These are phyloP conservation scores for Drosophila miranda DNA, from an alignment of 1,140 invertebrate genomes.

Conservation along the genomic window DNA sequence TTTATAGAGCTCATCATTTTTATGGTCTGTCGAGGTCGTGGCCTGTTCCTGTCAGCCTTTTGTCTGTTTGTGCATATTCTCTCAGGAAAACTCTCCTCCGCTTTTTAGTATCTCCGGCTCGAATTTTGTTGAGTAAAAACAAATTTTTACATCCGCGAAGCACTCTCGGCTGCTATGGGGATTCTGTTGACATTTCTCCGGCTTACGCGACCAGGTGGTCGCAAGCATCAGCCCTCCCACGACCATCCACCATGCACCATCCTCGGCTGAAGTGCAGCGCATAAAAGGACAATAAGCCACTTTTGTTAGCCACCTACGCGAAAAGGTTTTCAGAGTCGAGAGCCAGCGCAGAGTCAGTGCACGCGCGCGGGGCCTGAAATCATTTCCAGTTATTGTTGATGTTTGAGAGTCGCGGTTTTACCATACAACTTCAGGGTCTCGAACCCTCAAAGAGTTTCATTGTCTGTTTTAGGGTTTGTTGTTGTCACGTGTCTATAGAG, in stretches of 20 bases:
- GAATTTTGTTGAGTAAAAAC: slow-evolving; percentile 41
- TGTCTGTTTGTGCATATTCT: not conserved
- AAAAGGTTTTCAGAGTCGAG: slow-evolving; percentile 50
- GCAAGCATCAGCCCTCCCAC: not conserved
- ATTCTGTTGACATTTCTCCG: slow-evolving; percentile 67
- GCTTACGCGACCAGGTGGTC: slow-evolving; percentile 34
- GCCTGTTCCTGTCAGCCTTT: not conserved
- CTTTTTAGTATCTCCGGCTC: slow-evolving; percentile 15
- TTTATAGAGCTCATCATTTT: slow-evolving; percentile 71
- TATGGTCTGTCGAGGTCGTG: slow-evolving; percentile 27
- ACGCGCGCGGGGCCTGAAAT: slow-evolving; percentile 38
- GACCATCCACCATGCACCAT: slow-evolving; percentile 2
- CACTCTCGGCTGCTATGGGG: slow-evolving; percentile 47
- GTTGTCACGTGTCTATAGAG: slow-evolving; percentile 78
- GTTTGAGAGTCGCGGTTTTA: slow-evolving; percentile 68
- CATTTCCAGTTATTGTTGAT: slow-evolving; percentile 69
- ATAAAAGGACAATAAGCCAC: slow-evolving; percentile 79
- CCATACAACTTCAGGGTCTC: slow-evolving; percentile 16
- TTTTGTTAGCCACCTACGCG: slow-evolving; percentile 59
- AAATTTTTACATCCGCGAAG: slow-evolving; percentile 67
- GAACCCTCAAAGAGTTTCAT: slow-evolving; percentile 69
- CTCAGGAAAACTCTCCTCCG: slow-evolving; percentile 9
- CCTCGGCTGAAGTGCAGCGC: slow-evolving; percentile 58
- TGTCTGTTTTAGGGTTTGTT: slow-evolving; percentile 64
- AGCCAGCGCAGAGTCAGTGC: too few relatives aligned